A percentile compares a stretch with the other conserved stretches of the same genome.
These are phyloP conservation scores for Acanthosoma haemorrhoidale DNA, from an alignment of 2,888 invertebrate species.

Conservation along the genomic window DNA sequence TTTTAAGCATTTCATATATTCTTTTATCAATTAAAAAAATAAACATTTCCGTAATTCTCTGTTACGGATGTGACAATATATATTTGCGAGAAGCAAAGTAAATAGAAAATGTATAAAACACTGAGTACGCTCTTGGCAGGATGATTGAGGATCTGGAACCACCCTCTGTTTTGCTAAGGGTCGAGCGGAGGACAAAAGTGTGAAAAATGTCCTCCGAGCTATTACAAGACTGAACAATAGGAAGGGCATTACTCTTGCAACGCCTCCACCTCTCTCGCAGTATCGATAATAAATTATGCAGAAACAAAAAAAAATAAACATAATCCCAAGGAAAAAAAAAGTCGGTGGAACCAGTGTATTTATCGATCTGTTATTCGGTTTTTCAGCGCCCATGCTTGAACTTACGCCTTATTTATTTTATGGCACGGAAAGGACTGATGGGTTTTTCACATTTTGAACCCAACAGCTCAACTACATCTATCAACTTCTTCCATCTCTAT, in stretches of 20 bases:
- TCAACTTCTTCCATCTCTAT: background rate
- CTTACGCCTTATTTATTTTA: conserved; percentile 17
- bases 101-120: no score
- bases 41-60: no score
- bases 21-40: no score
- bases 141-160: background rate
- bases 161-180: conserved; percentile 2
- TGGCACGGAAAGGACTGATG: conserved; percentile 7
- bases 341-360: background rate
- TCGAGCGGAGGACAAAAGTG: background rate
- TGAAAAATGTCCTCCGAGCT: conserved; percentile 2
- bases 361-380: conserved; percentile 19
- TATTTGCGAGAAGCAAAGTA: no score
- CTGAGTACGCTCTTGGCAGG: no score
- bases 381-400: background rate
- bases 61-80: no score
- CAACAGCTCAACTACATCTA: background rate
- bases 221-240: conserved; percentile 3
- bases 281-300: conserved; percentile 19
- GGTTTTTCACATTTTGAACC: background rate
- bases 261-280: background rate
- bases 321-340: background rate
- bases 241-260: background rate
- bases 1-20: no score
- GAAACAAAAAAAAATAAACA: background rate